Evolutionary conservation across 2,797 vertebrate genomes (phyloP).

Genomic region (Buphagus erythrorhynchus): DNA sequence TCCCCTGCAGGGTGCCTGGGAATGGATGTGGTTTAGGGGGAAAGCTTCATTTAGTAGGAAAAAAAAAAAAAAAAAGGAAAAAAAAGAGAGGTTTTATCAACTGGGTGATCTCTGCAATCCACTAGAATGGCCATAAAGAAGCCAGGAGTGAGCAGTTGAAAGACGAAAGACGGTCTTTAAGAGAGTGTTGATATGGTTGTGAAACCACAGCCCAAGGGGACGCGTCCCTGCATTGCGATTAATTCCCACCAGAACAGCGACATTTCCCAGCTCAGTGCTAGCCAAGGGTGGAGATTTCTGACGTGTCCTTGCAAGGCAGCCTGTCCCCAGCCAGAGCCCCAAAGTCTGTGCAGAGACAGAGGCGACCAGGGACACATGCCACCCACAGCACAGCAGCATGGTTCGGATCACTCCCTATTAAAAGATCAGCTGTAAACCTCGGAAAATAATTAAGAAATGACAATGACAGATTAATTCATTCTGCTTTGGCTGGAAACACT

Average conservation of each 20-base stretch:
- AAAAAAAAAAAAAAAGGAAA: accelerated
- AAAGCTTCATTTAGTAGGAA: not conserved
- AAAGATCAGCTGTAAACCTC: not conserved
- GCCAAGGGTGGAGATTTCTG: not conserved
- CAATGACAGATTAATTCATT: not conserved
- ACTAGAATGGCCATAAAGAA: not conserved
- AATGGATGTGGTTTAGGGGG: not conserved
- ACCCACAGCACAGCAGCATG: not conserved
- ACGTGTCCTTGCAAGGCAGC: not conserved
- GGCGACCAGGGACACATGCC: not conserved
- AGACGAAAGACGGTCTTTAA: not conserved
- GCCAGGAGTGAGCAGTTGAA: not conserved
- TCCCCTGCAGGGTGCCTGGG: not conserved
- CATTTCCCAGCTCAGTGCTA: not conserved
- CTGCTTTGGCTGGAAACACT: not conserved
- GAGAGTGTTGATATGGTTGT: not conserved
- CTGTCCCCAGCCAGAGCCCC: not conserved
- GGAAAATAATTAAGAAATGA: not conserved
- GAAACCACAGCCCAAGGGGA: not conserved
- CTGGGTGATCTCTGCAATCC: not conserved
- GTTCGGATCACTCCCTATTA: not conserved
- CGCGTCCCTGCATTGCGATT: accelerated
- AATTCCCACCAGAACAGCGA: not conserved
- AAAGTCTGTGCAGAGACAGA: not conserved
- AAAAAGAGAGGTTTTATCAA: not conserved